Conservation (phyloP, 2,888 invertebrate genomes). For the Oxycera nigricornis region DNA sequence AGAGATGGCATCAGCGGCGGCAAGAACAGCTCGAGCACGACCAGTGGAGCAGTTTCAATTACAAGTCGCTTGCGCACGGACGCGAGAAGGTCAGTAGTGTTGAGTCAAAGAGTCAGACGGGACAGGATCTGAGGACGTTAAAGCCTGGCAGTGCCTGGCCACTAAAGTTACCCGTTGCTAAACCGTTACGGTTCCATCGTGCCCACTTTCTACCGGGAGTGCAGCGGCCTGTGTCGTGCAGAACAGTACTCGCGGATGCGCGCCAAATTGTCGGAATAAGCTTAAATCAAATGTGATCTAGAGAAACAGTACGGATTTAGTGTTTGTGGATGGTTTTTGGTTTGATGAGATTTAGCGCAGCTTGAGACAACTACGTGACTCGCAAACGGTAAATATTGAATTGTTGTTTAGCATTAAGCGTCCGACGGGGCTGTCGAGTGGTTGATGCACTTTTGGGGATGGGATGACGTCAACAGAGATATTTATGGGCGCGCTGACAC, state of each 20-base stretch:
- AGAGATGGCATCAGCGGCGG: background rate
- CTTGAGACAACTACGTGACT: too few species aligned
- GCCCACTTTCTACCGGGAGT: too few species aligned
- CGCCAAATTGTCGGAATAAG: background rate
- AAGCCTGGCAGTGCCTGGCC: background rate
- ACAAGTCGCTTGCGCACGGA: conserved; percentile 41
- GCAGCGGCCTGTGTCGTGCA: background rate
- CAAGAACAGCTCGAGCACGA: too few species aligned
- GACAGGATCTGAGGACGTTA: background rate
- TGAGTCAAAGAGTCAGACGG: background rate
- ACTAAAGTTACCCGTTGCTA: background rate
- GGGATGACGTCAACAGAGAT: too few species aligned
- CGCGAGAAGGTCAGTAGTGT: conserved; percentile 43
- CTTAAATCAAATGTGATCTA: background rate
- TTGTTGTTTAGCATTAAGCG: background rate
- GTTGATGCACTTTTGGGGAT: too few species aligned
- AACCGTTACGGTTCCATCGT: background rate
- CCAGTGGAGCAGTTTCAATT: conserved; percentile 42
- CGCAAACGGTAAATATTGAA: background rate
- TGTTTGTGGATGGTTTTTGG: background rate
- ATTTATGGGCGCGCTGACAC: too few species aligned
- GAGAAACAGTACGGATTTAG: background rate
- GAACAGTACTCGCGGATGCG: background rate
- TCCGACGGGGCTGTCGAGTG: too few species aligned
- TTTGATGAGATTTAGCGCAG: background rate